These are phyloP conservation scores for Lepidotrigona ventralis DNA, from an alignment of 1,140 invertebrate genomes.

Conservation along the genomic window DNA sequence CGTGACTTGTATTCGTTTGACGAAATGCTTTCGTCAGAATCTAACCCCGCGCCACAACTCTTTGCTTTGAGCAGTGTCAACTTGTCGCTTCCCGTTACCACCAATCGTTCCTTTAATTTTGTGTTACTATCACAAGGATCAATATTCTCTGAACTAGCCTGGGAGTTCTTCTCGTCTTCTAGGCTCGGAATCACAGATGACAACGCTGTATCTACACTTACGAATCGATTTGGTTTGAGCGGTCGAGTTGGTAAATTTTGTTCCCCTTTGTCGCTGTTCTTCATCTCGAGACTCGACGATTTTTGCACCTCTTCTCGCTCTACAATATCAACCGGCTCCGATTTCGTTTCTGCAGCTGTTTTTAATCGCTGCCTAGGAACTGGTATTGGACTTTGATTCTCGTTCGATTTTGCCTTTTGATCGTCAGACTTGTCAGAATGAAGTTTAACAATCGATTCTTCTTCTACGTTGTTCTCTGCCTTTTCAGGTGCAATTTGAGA, in stretches of 20 bases:
- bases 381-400: slow-evolving; percentile 16
- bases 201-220: slow-evolving; percentile 37
- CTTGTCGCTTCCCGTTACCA: slow-evolving; percentile 55
- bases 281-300: slow-evolving; percentile 13
- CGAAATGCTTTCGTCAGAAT: slow-evolving; percentile 66
- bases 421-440: not conserved
- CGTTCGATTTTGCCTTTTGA: not conserved
- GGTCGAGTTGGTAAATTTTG: slow-evolving; percentile 1
- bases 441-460: not conserved
- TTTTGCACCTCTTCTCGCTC: slow-evolving; percentile 8
- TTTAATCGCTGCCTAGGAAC: slow-evolving; percentile 41
- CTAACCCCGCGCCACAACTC: slow-evolving; percentile 76
- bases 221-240: slow-evolving; percentile 38
- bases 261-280: slow-evolving; percentile 4
- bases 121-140: slow-evolving; percentile 66
- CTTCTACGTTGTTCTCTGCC: not conserved
- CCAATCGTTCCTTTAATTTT: slow-evolving; percentile 30
- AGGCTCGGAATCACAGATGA: slow-evolving; percentile 10
- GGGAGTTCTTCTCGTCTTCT: slow-evolving; percentile 1
- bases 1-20: slow-evolving; percentile 65
- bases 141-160: not conserved
- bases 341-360: slow-evolving; percentile 23
- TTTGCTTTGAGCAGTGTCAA: slow-evolving; percentile 70
- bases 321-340: not conserved
- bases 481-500: not conserved